Conservation (phyloP, 2,797 vertebrate species). For the Alfaro cultratus region DNA sequence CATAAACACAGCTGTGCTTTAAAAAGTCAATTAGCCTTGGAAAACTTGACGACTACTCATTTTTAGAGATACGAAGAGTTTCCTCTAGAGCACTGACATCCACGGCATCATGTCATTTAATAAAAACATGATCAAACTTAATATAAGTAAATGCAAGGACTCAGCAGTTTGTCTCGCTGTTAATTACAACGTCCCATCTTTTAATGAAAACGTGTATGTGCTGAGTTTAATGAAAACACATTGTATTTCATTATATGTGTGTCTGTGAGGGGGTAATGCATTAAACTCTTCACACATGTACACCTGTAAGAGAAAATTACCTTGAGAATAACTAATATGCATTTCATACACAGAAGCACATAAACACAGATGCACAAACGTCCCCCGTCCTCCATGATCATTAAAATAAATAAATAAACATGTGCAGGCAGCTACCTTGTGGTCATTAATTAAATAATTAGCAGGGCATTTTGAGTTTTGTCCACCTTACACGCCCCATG, state of each 20-base stretch:
- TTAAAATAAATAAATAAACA: not conserved
- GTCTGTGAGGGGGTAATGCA: not conserved
- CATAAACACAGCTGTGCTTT: constrained; percentile 56
- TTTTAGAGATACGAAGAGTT: constrained; percentile 55
- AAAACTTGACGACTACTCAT: constrained; percentile 74
- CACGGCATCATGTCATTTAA: constrained; percentile 68
- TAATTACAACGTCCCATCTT: constrained; percentile 66
- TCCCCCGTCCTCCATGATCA: not conserved
- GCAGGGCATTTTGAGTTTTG: constrained; percentile 3
- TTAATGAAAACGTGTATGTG: constrained; percentile 63
- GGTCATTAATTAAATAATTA: constrained; percentile 37
- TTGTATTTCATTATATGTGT: constrained; percentile 6
- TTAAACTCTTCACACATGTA: constrained; percentile 47
- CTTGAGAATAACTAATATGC: constrained; percentile 37
- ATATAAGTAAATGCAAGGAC: constrained; percentile 54
- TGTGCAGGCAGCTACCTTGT: constrained; percentile 22
- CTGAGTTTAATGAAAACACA: constrained; percentile 34
- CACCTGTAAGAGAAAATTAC: constrained; percentile 61
- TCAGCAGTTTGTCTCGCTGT: constrained; percentile 68
- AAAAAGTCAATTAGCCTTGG: constrained; percentile 68
- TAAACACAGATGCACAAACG: constrained; percentile 1
- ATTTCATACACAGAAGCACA: not conserved
- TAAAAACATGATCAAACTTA: constrained; percentile 73
- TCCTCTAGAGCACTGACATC: constrained; percentile 64
- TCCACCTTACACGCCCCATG: no score